A percentile compares a stretch with the other conserved stretches of the same genome.
These are phyloP conservation scores for Mesocricetus auratus DNA, from an alignment of 2,113 vertebrate genomes.

Conservation along the genomic window DNA sequence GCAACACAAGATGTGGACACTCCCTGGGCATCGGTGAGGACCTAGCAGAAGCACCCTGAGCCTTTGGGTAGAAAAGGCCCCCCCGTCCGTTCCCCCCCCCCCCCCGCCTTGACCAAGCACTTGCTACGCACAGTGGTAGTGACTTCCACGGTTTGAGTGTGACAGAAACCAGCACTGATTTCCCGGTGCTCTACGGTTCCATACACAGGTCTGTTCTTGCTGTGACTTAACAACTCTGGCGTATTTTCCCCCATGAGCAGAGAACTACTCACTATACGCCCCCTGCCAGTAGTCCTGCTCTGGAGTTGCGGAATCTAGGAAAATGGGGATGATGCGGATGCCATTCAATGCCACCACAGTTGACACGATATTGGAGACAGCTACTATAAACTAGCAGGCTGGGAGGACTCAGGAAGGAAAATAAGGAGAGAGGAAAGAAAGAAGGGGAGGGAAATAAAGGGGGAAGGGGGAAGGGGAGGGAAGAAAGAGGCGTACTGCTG, in stretches of 20 bases:
- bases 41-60: too few relatives aligned
- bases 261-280: not conserved
- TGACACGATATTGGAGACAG: not conserved
- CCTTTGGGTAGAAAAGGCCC: not conserved
- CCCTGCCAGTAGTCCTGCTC: not conserved
- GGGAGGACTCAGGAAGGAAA: not conserved
- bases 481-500: not conserved
- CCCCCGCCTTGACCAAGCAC: not conserved
- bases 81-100: too few relatives aligned
- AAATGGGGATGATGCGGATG: not conserved
- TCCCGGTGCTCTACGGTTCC: not conserved
- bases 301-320: not conserved
- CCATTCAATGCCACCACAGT: not conserved
- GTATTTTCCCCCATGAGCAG: not conserved
- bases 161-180: not conserved
- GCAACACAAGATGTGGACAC: rapidly evolving
- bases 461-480: not conserved
- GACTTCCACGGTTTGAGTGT: not conserved
- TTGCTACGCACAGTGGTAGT: not conserved
- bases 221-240: not conserved
- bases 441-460: not conserved
- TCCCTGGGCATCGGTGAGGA: not conserved
- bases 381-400: not conserved
- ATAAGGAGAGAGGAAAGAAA: not conserved
- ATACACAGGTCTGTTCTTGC: not conserved